Percentiles rank a stretch among this genome's conserved stretches.
Evolutionary conservation across 2,888 invertebrate species (phyloP).

Genomic region (Ceratothoa steindachneri): DNA sequence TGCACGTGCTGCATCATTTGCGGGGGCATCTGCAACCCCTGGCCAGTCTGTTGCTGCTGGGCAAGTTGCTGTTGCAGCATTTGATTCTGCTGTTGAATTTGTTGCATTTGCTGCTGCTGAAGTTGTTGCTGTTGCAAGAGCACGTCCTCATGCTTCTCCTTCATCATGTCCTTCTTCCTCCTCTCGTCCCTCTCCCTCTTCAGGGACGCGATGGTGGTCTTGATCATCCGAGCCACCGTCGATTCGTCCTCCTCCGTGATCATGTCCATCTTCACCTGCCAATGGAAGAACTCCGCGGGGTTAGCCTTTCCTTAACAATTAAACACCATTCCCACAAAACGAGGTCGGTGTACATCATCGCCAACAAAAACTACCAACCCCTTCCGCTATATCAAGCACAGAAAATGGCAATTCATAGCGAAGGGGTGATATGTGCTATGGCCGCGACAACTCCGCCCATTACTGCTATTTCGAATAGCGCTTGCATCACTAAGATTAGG

Average conservation of each 20-base stretch:
- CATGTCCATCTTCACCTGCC: constrained; percentile 79
- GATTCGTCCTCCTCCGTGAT: constrained; percentile 92
- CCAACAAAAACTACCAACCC: too few species aligned
- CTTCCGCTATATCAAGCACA: too few species aligned
- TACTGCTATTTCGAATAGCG: too few species aligned
- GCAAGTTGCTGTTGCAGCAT: constrained; percentile 21
- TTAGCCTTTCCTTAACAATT: background rate
- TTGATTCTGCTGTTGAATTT: constrained; percentile 27
- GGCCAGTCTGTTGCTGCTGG: constrained; percentile 7
- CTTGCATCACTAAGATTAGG: too few species aligned
- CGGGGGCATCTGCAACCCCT: constrained; percentile 16
- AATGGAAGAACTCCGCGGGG: constrained; percentile 26
- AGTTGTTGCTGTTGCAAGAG: constrained; percentile 51
- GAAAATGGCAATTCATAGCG: too few species aligned
- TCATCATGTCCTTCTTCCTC: constrained; percentile 52
- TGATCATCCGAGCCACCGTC: constrained; percentile 80
- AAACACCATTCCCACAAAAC: too few species aligned
- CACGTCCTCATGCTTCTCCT: constrained; percentile 36
- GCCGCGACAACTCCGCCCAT: too few species aligned
- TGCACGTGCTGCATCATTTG: constrained; percentile 48
- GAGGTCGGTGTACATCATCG: too few species aligned
- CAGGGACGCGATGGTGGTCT: constrained; percentile 68
- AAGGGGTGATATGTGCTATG: too few species aligned
- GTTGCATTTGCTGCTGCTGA: constrained; percentile 56
- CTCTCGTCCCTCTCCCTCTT: constrained; percentile 61